These are phyloP conservation scores for Crax fasciolata DNA, from an alignment of 2,797 vertebrate genomes.

Conservation along the genomic window DNA sequence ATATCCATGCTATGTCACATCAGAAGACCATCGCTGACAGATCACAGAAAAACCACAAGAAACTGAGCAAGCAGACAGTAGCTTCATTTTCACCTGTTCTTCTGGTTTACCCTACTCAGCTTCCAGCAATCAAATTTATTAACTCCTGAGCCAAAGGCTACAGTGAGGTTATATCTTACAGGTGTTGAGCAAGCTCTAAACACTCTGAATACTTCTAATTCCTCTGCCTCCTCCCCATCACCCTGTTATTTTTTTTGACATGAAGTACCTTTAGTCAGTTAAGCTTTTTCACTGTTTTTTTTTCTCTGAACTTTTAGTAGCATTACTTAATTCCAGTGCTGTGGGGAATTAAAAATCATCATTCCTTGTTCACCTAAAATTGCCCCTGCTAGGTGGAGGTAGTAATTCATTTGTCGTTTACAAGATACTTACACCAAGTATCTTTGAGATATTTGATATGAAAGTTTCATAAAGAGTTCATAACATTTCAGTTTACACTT, in stretches of 20 bases:
- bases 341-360: neutral
- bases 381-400: neutral
- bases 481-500: neutral
- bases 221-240: accelerated
- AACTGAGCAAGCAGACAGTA: neutral
- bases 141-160: neutral
- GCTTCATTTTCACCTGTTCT: neutral
- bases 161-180: neutral
- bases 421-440: neutral
- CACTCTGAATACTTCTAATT: neutral
- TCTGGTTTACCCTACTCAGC: neutral
- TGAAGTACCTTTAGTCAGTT: neutral
- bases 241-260: neutral
- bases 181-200: neutral
- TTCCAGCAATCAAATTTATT: neutral
- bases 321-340: neutral
- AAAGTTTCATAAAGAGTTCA: accelerated
- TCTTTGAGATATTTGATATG: neutral
- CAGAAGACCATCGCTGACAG: neutral
- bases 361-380: neutral
- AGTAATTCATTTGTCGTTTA: neutral
- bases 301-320: neutral
- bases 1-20: neutral
- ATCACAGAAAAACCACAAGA: neutral
- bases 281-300: neutral